Base-by-base conservation (phyloP, 2,797 vertebrate genomes). In the Oophaga sylvatica region DNA sequence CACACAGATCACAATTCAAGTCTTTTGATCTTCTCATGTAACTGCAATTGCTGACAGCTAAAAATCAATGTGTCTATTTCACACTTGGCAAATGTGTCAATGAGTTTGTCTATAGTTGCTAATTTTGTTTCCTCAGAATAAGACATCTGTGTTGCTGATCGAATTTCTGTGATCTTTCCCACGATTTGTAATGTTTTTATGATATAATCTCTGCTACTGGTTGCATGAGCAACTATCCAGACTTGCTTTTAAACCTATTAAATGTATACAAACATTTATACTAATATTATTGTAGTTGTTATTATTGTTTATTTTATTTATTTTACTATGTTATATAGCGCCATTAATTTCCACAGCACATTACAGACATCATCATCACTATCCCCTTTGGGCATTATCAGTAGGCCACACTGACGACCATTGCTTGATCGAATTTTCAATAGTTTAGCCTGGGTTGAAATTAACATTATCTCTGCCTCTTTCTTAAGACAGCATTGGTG, bases 1-100 rank as follows among this genome's bases (percentile, higher is more conserved):
- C 60, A 85, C 59, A 80, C 41, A 80, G 67, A 85, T 85, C 70
- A 77, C 83, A 85, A 77, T 62, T 78, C 48, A 31, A 81, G 31
- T 76, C 22, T 53, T 70, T 68, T 85, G 79, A 85, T 81, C 60
- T 68, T 85, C 26, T 65, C 56, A 77, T 85, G 83, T 89, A 77
- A 86, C 78, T 73, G 48, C 79, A 85, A 89, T 63, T 77, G 83
- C 87, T 85, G 62, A 48, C 87, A 77, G 70, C 70, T 77, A 89
- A 86, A 86, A 89, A 89, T 89, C 87, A 86, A 89, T 89, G 85
- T 85, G 71, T 70, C 83, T 80, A 80, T 88, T 85, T 89, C 71
- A 89, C 83, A 85, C 87, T 81, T 82, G 77, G 48, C 71, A 68
- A 86, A 85, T n/a, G 87, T 89, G 83, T 89, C 87, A 89, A 82